phyloP scores from a whole-genome alignment of 1,140 invertebrate genomes.

The Monomorium pharaonis region DNA sequence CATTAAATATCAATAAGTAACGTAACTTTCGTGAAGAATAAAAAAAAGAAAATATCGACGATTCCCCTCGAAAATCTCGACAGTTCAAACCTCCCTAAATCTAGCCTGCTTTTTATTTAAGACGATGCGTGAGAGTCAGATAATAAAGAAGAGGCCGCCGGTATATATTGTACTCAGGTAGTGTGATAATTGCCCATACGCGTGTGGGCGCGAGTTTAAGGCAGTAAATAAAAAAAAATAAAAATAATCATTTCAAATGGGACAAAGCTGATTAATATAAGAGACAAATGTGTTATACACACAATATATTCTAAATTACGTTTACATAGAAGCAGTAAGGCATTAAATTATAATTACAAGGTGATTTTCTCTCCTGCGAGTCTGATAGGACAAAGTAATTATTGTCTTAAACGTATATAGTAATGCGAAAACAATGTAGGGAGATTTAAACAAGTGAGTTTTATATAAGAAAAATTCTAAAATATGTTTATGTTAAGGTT shows the following conservation, averaged over 20 bases:
- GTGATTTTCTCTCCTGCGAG: slow-evolving; percentile 64
- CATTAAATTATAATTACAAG: slow-evolving; percentile 71
- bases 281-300: slow-evolving; percentile 56
- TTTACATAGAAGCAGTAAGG: slow-evolving; percentile 73
- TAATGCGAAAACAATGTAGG: slow-evolving; percentile 57
- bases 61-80: neutral
- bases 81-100: neutral
- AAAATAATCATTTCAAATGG: slow-evolving; percentile 42
- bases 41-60: neutral
- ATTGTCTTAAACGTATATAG: slow-evolving; percentile 62
- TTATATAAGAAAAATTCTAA: slow-evolving; percentile 72
- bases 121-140: slow-evolving; percentile 25
- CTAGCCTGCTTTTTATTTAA: neutral
- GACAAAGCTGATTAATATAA: slow-evolving; percentile 55
- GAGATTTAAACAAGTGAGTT: slow-evolving; percentile 52
- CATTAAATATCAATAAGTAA: neutral
- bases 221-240: slow-evolving; percentile 34
- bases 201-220: slow-evolving; percentile 33
- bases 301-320: slow-evolving; percentile 77
- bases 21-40: neutral
- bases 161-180: slow-evolving; percentile 54
- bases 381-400: slow-evolving; percentile 63
- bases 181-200: slow-evolving; percentile 49
- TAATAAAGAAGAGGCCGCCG: slow-evolving; percentile 55
- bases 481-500: slow-evolving; percentile 69